Conservation (phyloP, 2,888 invertebrate species). For the Melitaea athalia region DNA sequence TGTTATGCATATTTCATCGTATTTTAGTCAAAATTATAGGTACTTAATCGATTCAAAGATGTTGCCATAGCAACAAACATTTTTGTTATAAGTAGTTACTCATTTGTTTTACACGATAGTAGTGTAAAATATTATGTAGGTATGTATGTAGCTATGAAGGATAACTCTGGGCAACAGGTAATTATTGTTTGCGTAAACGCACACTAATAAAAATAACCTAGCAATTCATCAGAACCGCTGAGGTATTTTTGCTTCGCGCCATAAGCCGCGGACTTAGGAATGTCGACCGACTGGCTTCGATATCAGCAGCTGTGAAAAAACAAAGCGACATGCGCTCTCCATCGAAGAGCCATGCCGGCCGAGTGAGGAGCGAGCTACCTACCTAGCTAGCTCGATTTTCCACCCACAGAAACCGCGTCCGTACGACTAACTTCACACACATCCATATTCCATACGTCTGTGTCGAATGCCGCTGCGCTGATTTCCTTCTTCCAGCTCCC, state of each 20-base stretch:
- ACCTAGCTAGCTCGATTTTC: conserved; percentile 55
- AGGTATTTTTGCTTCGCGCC: conserved; percentile 77
- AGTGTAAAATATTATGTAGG: background rate
- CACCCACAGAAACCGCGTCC: conserved; percentile 62
- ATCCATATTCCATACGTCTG: conserved; percentile 46
- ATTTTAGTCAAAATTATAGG: background rate
- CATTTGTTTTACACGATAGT: too few species aligned
- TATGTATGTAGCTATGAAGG: background rate
- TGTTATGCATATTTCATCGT: background rate
- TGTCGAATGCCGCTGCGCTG: conserved; percentile 65
- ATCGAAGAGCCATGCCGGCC: conserved; percentile 52
- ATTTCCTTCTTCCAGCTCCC: conserved; percentile 70
- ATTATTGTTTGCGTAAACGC: conserved; percentile 52
- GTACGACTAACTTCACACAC: conserved; percentile 48
- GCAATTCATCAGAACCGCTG: conserved; percentile 73
- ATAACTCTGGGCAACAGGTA: conserved; percentile 34
- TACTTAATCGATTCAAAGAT: background rate
- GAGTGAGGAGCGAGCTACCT: conserved; percentile 49
- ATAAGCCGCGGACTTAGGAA: conserved; percentile 71
- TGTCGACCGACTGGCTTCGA: conserved; percentile 72
- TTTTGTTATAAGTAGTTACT: background rate
- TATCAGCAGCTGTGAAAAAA: conserved; percentile 54
- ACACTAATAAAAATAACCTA: conserved; percentile 62
- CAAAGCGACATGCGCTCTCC: conserved; percentile 55
- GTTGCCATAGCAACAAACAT: background rate